These are phyloP conservation scores for Chlamydotis undulata DNA, from an alignment of 2,113 vertebrate species.

Conservation along the genomic window DNA sequence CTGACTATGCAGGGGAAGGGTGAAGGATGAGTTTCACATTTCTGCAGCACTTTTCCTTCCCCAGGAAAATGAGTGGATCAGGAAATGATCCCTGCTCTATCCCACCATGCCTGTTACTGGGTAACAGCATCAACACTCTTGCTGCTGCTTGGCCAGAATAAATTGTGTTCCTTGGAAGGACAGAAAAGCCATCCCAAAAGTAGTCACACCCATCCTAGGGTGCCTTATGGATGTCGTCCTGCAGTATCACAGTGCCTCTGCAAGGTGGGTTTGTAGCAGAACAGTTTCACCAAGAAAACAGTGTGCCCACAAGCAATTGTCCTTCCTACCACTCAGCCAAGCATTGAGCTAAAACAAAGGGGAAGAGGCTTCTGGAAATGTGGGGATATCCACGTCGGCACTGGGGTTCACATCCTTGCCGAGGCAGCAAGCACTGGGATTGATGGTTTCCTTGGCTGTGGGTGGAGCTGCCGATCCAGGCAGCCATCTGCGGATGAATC, in stretches of 20 bases:
- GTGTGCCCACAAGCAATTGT: not conserved
- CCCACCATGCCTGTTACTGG: not conserved
- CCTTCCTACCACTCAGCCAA: not conserved
- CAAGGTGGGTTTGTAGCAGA: not conserved
- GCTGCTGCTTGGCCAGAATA: not conserved
- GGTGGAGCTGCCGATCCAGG: slow-evolving; percentile 12
- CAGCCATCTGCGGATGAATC: slow-evolving; percentile 69
- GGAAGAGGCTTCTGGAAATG: not conserved
- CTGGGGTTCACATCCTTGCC: not conserved
- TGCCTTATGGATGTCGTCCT: rapidly evolving
- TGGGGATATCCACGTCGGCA: rapidly evolving
- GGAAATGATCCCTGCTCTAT: not conserved
- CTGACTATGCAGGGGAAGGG: not conserved
- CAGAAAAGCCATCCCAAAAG: not conserved
- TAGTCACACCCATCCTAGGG: not conserved
- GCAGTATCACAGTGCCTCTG: not conserved
- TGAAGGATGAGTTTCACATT: not conserved
- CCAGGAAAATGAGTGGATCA: not conserved
- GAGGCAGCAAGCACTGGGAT: not conserved
- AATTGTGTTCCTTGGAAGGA: not conserved
- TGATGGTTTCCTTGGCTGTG: not conserved
- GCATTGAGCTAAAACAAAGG: rapidly evolving
- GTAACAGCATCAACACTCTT: not conserved
- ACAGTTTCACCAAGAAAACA: not conserved
- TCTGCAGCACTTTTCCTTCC: not conserved